Conservation (phyloP, 2,888 invertebrate genomes). For the Fragum whitleyi region DNA sequence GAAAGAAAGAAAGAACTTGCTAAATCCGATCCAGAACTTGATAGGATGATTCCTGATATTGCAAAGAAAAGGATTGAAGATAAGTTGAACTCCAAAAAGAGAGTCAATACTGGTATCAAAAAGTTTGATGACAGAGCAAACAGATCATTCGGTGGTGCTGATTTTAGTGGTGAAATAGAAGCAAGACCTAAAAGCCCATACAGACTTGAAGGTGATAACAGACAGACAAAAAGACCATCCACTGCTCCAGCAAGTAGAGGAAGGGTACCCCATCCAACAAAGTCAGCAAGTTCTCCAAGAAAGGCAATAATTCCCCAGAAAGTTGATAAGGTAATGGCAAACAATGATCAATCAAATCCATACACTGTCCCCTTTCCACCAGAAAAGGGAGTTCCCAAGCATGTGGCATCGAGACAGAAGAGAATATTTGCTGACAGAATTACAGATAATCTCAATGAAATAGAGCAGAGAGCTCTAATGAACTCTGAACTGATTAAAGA, state of each 20-base stretch:
- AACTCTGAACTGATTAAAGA: constrained; percentile 54
- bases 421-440: constrained; percentile 72
- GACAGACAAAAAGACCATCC: constrained; percentile 63
- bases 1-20: constrained; percentile 70
- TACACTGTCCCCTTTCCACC: constrained; percentile 75
- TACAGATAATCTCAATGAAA: constrained; percentile 54
- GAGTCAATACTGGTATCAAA: constrained; percentile 72
- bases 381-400: constrained; percentile 71
- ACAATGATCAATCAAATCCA: constrained; percentile 66
- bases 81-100: constrained; percentile 70
- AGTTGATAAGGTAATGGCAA: constrained; percentile 68
- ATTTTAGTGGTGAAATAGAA: constrained; percentile 40
- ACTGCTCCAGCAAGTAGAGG: constrained; percentile 67
- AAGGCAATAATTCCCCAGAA: constrained; percentile 69
- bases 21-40: constrained; percentile 79
- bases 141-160: constrained; percentile 70
- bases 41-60: constrained; percentile 74
- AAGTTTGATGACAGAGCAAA: constrained; percentile 69
- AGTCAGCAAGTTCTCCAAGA: constrained; percentile 73
- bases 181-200: constrained; percentile 67
- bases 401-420: constrained; percentile 71
- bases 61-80: constrained; percentile 75
- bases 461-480: constrained; percentile 59
- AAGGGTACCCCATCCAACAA: constrained; percentile 63
- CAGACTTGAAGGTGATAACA: constrained; percentile 62